Conservation (phyloP, 2,888 invertebrate genomes). For the Pterostichus madidus region DNA sequence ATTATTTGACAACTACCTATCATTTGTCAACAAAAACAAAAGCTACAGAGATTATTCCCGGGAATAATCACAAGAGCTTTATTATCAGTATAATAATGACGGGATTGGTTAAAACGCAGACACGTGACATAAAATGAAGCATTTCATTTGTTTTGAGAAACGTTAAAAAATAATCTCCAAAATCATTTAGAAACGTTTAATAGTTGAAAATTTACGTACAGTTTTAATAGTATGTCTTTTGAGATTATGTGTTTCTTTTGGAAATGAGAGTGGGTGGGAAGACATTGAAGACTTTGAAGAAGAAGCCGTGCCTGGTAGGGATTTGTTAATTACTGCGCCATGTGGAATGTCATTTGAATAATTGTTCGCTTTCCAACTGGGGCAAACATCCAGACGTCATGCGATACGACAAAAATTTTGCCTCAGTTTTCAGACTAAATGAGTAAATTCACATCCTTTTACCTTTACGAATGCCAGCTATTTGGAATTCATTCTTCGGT, state of each 20-base stretch:
- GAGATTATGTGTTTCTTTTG: neutral
- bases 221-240: neutral
- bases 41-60: no score
- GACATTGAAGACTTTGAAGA: no score
- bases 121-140: no score
- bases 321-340: slow-evolving; percentile 56
- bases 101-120: no score
- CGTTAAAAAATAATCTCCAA: no score
- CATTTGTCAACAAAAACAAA: no score
- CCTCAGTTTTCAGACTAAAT: slow-evolving; percentile 16
- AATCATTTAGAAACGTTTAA: no score
- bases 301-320: slow-evolving; percentile 12
- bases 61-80: no score
- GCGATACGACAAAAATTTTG: slow-evolving; percentile 38
- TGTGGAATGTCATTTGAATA: slow-evolving; percentile 56
- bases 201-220: no score
- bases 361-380: slow-evolving; percentile 47
- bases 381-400: slow-evolving; percentile 37
- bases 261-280: neutral
- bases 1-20: no score
- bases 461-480: neutral
- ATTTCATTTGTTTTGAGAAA: no score
- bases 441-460: slow-evolving; percentile 10
- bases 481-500: neutral
- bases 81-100: no score